Evolutionary conservation across 2,113 vertebrate genomes (phyloP).

Genomic region (Actenoides hombroni): DNA sequence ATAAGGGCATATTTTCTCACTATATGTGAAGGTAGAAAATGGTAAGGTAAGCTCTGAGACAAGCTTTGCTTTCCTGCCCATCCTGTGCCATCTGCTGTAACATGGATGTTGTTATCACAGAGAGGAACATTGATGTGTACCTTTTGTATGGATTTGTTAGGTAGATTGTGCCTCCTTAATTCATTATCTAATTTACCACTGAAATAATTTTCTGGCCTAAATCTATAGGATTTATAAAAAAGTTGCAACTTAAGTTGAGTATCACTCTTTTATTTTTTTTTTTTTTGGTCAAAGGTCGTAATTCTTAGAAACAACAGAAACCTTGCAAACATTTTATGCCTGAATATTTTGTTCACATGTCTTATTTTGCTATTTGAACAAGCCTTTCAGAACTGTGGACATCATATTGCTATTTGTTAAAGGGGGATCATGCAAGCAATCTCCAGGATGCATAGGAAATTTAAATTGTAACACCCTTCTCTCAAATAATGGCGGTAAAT

Average conservation of each 20-base stretch:
- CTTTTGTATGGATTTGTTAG: background rate
- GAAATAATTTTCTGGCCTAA: background rate
- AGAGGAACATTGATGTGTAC: background rate
- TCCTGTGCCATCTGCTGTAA: background rate
- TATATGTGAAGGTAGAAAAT: background rate
- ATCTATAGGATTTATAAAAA: background rate
- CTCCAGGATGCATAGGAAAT: background rate
- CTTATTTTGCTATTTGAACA: background rate
- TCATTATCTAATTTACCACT: background rate
- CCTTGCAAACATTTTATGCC: background rate
- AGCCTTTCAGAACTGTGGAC: background rate
- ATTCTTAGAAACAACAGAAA: background rate
- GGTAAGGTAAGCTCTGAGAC: background rate
- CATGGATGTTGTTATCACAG: too few species aligned
- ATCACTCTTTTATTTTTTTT: background rate
- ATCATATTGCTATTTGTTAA: background rate
- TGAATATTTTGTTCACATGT: background rate
- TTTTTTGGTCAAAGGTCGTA: background rate
- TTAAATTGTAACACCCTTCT: background rate
- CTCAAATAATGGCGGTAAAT: background rate
- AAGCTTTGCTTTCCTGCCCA: background rate
- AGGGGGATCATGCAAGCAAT: background rate
- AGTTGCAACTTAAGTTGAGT: background rate
- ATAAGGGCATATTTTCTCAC: background rate
- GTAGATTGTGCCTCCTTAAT: background rate